Evolutionary conservation across 2,888 invertebrate species (phyloP).

Genomic region (Caenorhabditis virilis): DNA sequence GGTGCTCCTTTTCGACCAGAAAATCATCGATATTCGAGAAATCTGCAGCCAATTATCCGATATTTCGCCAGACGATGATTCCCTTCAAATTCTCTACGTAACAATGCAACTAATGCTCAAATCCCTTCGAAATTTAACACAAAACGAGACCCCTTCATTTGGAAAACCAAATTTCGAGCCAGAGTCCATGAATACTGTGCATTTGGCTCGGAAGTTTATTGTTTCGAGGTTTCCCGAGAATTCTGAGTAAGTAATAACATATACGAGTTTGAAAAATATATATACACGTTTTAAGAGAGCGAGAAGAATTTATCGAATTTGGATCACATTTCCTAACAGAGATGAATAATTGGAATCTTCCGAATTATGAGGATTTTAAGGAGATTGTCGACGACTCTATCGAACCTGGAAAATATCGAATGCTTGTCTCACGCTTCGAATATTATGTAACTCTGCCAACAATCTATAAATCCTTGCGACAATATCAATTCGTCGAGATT

Average conservation of each 20-base stretch:
- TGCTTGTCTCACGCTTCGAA: constrained; percentile 14
- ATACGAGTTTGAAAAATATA: too few species aligned
- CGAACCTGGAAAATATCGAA: constrained; percentile 9
- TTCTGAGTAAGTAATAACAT: background rate
- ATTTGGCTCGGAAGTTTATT: background rate
- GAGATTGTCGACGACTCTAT: background rate
- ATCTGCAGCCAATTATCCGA: constrained; percentile 14
- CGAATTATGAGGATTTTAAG: constrained; percentile 10
- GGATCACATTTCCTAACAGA: constrained; percentile 23
- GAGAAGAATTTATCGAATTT: constrained; percentile 19
- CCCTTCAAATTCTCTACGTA: constrained; percentile 26
- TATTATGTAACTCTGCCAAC: constrained; percentile 29
- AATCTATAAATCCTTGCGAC: constrained; percentile 18
- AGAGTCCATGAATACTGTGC: constrained; percentile 10
- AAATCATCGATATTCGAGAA: constrained; percentile 14
- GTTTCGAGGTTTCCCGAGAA: background rate
- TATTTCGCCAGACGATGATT: constrained; percentile 14
- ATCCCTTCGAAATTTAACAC: constrained; percentile 18
- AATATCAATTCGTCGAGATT: constrained; percentile 36
- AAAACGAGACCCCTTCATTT: constrained; percentile 18
- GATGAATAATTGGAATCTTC: constrained; percentile 27
- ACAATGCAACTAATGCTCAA: constrained; percentile 32
- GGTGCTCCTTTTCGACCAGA: constrained; percentile 5
- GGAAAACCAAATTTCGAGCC: constrained; percentile 32
- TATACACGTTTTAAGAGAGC: constrained; percentile 21